Base-by-base conservation (phyloP, 2,797 vertebrate species). In the Tenualosa ilisha region DNA sequence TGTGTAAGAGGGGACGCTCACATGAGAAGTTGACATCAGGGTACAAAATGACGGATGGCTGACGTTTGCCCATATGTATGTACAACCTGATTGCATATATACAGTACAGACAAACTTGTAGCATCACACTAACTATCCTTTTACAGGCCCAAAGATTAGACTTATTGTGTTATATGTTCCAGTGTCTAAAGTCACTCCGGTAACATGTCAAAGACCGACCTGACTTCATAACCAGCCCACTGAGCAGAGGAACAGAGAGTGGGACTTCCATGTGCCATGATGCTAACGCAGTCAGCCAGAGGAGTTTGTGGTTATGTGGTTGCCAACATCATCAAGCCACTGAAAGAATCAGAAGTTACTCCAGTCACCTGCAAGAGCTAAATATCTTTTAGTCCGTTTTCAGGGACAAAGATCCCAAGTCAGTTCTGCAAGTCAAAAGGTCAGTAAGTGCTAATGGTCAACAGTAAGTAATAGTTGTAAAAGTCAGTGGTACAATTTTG, bases 11-110 rank as follows among this genome's bases (percentile, higher is more conserved):
- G 31, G 37, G 68, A 75, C 68, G 37, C 68, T 75, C 68, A 13
- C 13, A 20, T 2, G 68, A 75, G 31, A 72, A 72, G 51, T 87
- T 85, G 88, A 89, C 86, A 88, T 89, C 90, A 88, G 88, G 85
- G 87, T 89, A 89, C 89, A 85, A 88, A 84, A 84, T 84, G 65
- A 43, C 22, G 43, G 40, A 40, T 82, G 87, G 82, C 79, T 83
- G 86, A 87, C 82, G 84, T 79, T 81, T 40, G 56, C 82, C 63
- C 31, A 82, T 88, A 86, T 83, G 68, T 87, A 86, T 91, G 86
- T 87, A 88, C 88, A 91, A 82, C 86, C 84, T 87, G 83, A 88
- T 84, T 83, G 83, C 82, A 87, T 88, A 87, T 88, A 81, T 87
- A 86, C 88, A 89, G 82, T 37, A 40, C 37, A 81, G 6, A 53